Evolutionary conservation across 1,140 invertebrate species (phyloP), one percentile per base, ranked within the genome.

Genomic region (Meloidogyne exigua): DNA sequence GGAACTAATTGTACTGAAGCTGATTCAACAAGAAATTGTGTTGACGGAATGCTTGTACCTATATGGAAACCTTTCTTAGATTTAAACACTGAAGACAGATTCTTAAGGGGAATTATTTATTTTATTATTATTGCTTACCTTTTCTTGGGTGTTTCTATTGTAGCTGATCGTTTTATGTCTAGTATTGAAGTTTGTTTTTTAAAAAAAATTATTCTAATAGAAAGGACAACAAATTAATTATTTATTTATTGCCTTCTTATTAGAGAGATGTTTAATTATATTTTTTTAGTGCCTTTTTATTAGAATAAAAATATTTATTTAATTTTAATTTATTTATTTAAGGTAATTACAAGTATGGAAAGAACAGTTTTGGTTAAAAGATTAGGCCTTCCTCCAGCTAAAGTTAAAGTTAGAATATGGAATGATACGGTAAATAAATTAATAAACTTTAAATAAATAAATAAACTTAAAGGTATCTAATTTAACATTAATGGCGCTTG

Each of bases 161-260:
- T 98, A 49, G 96, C 96, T 36, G 96, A 99, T 88, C 91, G 95
- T 13, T 99, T 99, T 89, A 98, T 99, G 96, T 94, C 94, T 1
- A 92, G 95, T 76, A 99, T 99, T 87, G 96, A 99, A 91, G 95
- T 98, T 75, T 99, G 39, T 26, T 26, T 71, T 18, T 71, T 71
- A 23, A 9, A 1, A 4, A 18, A 25, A 39, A 18, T 21, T 44
- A 2, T 10, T 21, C 13, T 15, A 13, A 25, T n/a, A n/a, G n/a
- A n/a, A n/a, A n/a, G n/a, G n/a, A n/a, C n/a, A 39, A 39, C 10
- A 28, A 10, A 10, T 21, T 21, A 15, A 26, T 11, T 42, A 69
- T 32, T 23, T 32, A 32, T 49, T 49, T 49, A 4, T 18, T 4
- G 44, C 15, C 13, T 5, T 18, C 2, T 18, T 18, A 49, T 49